Base-by-base conservation (phyloP, 2,113 vertebrate species). In the Vimba vimba region DNA sequence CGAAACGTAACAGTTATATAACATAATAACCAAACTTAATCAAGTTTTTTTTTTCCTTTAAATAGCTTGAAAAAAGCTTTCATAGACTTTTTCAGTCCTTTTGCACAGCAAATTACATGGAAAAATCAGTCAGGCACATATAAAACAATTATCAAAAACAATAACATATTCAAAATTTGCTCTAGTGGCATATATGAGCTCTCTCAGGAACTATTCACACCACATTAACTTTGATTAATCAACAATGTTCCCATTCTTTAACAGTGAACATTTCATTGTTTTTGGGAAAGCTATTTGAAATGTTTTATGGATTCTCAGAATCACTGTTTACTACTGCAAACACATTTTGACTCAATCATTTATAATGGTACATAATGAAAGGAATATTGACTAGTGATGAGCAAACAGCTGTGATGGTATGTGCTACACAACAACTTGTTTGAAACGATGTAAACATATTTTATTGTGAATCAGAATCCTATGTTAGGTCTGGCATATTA, bases 201-300 rank as follows among this genome's bases (percentile, higher is more conserved):
- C 39, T 64, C 39, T 19, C 13, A 64, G 21, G n/a, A 45, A 75
- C 23, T 47, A 12, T 75, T 75, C 12, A 4, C 43, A 47, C 23
- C 78, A 80, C 78, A 47, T 64, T 80, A 80, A 45, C 52, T 57
- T 55, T 57, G 30, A 36, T 62, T 62, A 12, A 79, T 60, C 3
- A 60, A 36, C 33, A 60, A 59, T 60, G 59, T 64, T 43, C n/a
- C 59, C n/a, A 19, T 64, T 80, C 23, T 80, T 80, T 45, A 64
- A 64, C 9, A 64, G 27, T 30, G n/a, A 59, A 45, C 36, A 27
- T 62, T 45, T 80, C 7, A 27, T 80, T n/a, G 2, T 79, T 39
- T 25, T 25, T 79, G 15, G 23, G 36, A 79, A 62, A 79, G 33
- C 21, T 17, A 62, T 62, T 52, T 77, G 6, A 15, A 77, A 77